A percentile compares a stretch with the other conserved stretches of the same genome.
Conservation (phyloP, 2,888 invertebrate genomes). For the Plagiodera versicolora region DNA sequence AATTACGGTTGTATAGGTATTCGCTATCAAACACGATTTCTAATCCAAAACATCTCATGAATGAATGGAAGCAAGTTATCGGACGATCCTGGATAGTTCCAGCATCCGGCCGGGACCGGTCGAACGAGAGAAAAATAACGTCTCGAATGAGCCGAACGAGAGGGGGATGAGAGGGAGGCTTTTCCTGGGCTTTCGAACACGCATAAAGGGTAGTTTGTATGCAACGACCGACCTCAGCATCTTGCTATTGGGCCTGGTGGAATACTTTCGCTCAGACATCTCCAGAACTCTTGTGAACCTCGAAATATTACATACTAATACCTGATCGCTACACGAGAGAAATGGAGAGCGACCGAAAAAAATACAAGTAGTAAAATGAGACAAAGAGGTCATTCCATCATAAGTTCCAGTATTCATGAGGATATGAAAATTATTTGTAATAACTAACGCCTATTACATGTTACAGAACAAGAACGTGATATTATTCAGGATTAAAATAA, state of each 20-base stretch:
- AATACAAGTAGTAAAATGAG: too few species aligned
- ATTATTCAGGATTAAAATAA: not conserved
- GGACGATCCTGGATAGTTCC: conserved; percentile 3
- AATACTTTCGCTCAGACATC: conserved; percentile 45
- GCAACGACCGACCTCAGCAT: conserved; percentile 39
- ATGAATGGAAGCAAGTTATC: conserved; percentile 6
- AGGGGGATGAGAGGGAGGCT: not conserved
- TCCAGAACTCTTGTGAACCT: conserved; percentile 38
- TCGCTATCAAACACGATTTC: too few species aligned
- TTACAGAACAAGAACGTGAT: not conserved
- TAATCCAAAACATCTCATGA: too few species aligned
- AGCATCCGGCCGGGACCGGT: conserved; percentile 10
- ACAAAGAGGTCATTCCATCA: too few species aligned
- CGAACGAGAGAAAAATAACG: not conserved
- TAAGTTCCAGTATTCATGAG: too few species aligned
- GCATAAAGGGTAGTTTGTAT: conserved; percentile 44
- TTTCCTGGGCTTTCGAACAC: conserved; percentile 12
- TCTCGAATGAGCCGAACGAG: not conserved
- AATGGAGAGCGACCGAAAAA: not conserved
- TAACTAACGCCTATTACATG: not conserved
- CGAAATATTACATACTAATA: conserved; percentile 39
- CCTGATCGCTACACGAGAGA: conserved; percentile 9
- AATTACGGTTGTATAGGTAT: too few species aligned
- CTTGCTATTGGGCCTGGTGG: conserved; percentile 42
- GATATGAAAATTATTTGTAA: too few species aligned